Evolutionary conservation across 1,140 invertebrate species (phyloP).

Genomic region (Saccostrea echinata): DNA sequence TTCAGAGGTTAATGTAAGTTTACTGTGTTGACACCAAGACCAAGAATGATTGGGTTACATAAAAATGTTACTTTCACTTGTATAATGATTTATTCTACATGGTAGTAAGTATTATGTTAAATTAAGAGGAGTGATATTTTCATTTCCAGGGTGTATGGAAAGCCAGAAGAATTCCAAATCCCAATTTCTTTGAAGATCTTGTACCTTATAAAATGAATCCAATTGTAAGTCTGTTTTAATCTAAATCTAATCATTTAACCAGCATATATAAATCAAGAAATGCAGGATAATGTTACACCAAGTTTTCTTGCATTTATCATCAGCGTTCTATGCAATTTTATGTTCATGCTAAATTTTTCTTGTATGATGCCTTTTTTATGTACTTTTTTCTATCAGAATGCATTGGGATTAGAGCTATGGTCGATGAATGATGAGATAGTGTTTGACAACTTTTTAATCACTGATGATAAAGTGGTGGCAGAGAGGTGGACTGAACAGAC

Average conservation of each 20-base stretch:
- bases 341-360: no score
- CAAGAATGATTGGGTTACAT: no score
- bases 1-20: no score
- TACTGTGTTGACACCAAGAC: no score
- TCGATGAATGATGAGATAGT: slow-evolving; percentile 95
- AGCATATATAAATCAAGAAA: no score
- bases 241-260: neutral
- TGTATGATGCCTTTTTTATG: no score
- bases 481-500: slow-evolving; percentile 90
- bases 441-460: slow-evolving; percentile 96
- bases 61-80: no score
- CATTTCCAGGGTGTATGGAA: slow-evolving; percentile 86
- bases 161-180: slow-evolving; percentile 94
- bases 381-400: slow-evolving; percentile 86
- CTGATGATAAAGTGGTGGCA: slow-evolving; percentile 90
- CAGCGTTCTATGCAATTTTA: no score
- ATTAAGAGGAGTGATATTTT: neutral
- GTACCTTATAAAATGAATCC: slow-evolving; percentile 94
- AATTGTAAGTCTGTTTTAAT: slow-evolving; percentile 88
- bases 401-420: slow-evolving; percentile 98
- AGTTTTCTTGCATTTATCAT: no score
- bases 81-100: no score
- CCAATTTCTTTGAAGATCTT: slow-evolving; percentile 95
- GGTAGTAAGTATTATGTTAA: no score
- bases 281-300: no score